Evolutionary conservation across 2,888 invertebrate genomes (phyloP), one percentile per base, ranked within the genome.

Genomic region (Dugesia japonica): DNA sequence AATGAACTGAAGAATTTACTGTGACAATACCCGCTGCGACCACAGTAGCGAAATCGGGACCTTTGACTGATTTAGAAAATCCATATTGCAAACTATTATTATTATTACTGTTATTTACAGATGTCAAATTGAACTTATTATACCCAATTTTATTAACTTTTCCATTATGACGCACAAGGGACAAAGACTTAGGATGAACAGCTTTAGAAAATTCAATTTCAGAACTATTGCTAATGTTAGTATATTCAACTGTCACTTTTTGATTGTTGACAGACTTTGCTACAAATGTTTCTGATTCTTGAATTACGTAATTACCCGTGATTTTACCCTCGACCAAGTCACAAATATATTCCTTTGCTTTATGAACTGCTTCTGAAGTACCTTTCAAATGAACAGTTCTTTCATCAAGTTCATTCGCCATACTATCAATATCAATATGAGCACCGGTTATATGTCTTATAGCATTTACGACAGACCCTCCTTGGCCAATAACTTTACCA

Each of bases 381-480:
- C 77, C 77, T 13, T 76, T 42, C 1, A 77, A 42, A 71, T 77
- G 77, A 1, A 77, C 71, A 56, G 75, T 56, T 74, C 76, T 13
- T 76, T 76, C 76, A n/a, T 72, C 76, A 23, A 31, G 31, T 71
- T 71, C 76, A 71, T 72, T 71, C 20, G 71, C 71, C 26, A 72
- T 72, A 23, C 76, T 97, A 85, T 97, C 97, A 28, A 97, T 93
- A 86, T 97, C 94, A 83, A 98, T 97, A 84, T 94, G 92, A 1
- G 97, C 97, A 78, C 94, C 94, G 31, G 97, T 95, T 75, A 92
- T 91, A 77, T 92, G 92, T 78, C 97, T 88, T 83, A 98, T 95
- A 15, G 95, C 93, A 86, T 98, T 98, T 82, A 98, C 95, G 86
- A 97, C 97, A 86, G 91, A 91, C 73, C 97, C 97, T 31, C 92